Conservation (phyloP, 2,113 vertebrate species). For the Nothocercus julius region DNA sequence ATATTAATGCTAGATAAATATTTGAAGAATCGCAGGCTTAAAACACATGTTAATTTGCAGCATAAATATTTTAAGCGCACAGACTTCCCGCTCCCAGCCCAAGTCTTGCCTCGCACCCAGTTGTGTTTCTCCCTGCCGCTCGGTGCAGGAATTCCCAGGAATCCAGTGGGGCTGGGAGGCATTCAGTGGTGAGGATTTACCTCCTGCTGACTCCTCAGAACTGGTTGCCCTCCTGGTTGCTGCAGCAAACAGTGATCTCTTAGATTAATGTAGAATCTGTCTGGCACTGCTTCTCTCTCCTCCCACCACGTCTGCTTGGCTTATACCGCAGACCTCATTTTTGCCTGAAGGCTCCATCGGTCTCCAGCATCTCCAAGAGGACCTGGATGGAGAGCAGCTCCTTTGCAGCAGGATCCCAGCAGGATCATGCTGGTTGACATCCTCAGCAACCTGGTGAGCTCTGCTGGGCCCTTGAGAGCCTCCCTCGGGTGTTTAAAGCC, state of each 20-base stretch:
- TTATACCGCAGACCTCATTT: neutral
- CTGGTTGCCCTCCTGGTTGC: neutral
- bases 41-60: neutral
- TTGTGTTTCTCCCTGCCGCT: neutral
- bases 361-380: neutral
- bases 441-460: neutral
- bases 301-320: neutral
- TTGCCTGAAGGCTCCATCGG: neutral
- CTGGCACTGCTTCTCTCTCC: neutral
- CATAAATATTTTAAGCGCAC: neutral
- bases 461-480: neutral
- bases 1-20: conserved; percentile 31
- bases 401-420: neutral
- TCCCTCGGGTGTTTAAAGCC: neutral
- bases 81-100: neutral
- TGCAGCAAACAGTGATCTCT: neutral
- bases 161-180: neutral
- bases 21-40: conserved; percentile 28
- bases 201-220: neutral
- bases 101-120: neutral
- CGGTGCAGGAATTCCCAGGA: neutral
- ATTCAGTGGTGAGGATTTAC: conserved; percentile 1
- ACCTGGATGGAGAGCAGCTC: neutral
- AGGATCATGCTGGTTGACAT: rapidly evolving
- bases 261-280: neutral